Evolutionary conservation across 1,140 invertebrate species (phyloP), one percentile per base, ranked within the genome.

Genomic region (Aphaenogaster ashmeadi): DNA sequence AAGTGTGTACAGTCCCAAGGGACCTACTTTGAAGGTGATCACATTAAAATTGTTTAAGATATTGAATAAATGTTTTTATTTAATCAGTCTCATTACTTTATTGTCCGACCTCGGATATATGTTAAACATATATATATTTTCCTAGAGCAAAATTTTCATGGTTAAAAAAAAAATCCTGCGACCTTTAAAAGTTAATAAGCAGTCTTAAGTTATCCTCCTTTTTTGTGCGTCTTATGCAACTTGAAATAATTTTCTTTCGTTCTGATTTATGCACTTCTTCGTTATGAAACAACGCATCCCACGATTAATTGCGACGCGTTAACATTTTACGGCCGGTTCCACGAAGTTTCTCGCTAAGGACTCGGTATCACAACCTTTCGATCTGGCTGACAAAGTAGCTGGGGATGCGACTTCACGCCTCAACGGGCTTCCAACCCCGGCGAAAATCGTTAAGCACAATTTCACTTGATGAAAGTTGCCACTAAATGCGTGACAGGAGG

Each of bases 381-480:
- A 84, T 84, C 54, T 75, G 56, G 7, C 54, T 36, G 21, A 41
- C 54, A 60, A 84, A 84, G 80, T 60, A 60, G 80, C 67, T 47
- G 27, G 69, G 67, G 41, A 74, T 50, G 69, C 80, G 80, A 74
- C 80, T 60, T 84, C 1, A 84, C 54, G 80, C 80, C 54, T 84
- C 80, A 74, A 60, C 80, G 54, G 54, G 41, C 33, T 84, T 62
- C 44, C 69, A 74, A 27, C 54, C 69, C 33, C 80, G 41, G 18
- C 54, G 41, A 74, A 83, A 74, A 71, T 83, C 41, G 80, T 83
- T 67, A 83, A 54, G 54, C 80, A 75, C 69, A 84, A 84, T 84
- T 84, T 84, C 69, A 74, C 56, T 75, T 60, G 80, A 84, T 84
- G 80, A 74, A 84, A 84, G 80, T 84, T 54, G 58, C 69, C 41